Evolutionary conservation across 2,113 vertebrate genomes (phyloP).

Genomic region (Glaucomys volans): DNA sequence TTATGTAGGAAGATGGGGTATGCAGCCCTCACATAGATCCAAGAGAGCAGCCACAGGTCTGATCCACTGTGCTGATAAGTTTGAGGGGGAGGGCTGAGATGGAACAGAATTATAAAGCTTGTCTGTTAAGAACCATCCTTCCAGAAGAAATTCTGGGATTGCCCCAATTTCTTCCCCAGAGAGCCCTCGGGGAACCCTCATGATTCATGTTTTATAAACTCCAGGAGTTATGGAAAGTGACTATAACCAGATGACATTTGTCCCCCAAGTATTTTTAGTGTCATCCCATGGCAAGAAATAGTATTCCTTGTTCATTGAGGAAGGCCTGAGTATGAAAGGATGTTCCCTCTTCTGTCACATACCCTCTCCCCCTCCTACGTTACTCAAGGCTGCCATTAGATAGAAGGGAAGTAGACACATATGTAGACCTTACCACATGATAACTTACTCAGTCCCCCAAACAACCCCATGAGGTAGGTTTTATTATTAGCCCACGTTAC

Average conservation of each 20-base stretch:
- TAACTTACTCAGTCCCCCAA: neutral
- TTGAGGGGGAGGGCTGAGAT: neutral
- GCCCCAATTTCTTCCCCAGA: neutral
- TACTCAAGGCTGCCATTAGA: neutral
- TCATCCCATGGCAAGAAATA: neutral
- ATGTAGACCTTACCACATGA: neutral
- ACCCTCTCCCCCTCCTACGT: neutral
- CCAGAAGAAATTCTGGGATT: neutral
- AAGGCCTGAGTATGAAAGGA: neutral
- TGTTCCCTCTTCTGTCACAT: neutral
- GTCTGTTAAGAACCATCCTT: slow-evolving; percentile 19
- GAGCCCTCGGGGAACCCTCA: neutral
- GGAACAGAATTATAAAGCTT: neutral
- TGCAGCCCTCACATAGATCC: neutral
- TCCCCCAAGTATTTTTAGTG: neutral
- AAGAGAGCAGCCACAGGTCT: neutral
- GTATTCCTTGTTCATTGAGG: slow-evolving; percentile 1
- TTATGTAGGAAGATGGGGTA: neutral
- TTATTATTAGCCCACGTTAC: neutral
- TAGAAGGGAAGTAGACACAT: neutral
- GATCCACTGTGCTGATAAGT: neutral
- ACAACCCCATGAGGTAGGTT: neutral
- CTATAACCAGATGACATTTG: neutral
- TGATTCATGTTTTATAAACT: neutral
- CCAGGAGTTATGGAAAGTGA: neutral